Conservation (phyloP, 2,797 vertebrate genomes). For the Anisognathus igniventris region DNA sequence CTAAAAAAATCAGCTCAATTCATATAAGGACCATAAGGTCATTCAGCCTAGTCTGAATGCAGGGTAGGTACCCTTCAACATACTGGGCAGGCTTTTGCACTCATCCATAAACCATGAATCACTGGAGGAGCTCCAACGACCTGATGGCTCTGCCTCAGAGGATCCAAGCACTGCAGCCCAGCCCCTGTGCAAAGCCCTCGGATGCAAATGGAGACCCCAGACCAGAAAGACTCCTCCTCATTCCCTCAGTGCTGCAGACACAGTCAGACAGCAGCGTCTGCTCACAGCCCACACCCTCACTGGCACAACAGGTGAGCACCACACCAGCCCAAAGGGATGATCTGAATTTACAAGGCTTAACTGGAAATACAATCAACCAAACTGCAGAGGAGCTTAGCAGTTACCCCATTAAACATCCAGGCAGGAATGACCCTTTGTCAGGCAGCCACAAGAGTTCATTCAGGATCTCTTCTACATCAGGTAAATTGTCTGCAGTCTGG, state of each 20-base stretch:
- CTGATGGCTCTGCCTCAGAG: neutral
- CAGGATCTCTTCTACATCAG: neutral
- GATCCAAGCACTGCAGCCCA: neutral
- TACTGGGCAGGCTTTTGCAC: neutral
- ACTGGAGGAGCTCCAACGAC: neutral
- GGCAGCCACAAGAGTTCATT: neutral
- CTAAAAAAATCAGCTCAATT: neutral
- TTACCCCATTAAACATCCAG: neutral
- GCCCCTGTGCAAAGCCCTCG: fast-evolving
- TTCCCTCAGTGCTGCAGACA: fast-evolving
- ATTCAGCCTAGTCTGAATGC: neutral
- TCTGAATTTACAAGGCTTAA: neutral
- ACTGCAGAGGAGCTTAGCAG: neutral
- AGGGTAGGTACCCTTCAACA: neutral
- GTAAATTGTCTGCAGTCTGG: neutral
- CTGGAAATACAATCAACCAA: neutral
- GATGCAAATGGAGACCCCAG: neutral
- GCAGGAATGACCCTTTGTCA: neutral
- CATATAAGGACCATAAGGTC: neutral
- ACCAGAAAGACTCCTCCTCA: fast-evolving
- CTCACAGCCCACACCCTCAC: fast-evolving
- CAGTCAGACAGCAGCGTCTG: fast-evolving
- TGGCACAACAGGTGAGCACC: fast-evolving
- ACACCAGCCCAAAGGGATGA: neutral
- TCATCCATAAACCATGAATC: neutral